phyloP scores from a whole-genome alignment of 2,797 vertebrate genomes.

The Sebastes dallii region DNA sequence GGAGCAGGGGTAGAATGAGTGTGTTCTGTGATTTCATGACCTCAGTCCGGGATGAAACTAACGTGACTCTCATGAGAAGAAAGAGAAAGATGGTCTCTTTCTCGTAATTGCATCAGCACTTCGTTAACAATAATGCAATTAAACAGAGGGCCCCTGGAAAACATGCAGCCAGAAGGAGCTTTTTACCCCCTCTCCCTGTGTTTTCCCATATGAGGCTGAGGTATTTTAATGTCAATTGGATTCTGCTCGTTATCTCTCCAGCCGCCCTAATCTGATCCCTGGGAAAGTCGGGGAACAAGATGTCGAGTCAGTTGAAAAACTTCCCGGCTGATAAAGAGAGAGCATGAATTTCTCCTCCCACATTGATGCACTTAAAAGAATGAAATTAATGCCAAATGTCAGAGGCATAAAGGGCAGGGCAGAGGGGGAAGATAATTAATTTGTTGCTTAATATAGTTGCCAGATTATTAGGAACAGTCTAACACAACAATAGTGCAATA shows the following conservation, averaged over 20 bases:
- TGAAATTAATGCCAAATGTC: conserved; percentile 8
- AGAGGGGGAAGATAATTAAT: neutral
- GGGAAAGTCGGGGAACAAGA: conserved; percentile 60
- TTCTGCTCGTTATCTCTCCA: conserved; percentile 61
- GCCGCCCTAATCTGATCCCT: conserved; percentile 58
- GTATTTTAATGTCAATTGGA: conserved; percentile 60
- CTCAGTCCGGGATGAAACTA: conserved; percentile 6
- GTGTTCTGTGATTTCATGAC: conserved; percentile 35
- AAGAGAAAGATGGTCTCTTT: conserved; percentile 62
- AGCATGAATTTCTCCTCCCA: conserved; percentile 9
- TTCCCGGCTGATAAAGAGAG: conserved; percentile 40
- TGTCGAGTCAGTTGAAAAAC: conserved; percentile 35
- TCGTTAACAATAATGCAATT: conserved; percentile 73
- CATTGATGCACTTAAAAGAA: conserved; percentile 12
- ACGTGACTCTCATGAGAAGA: conserved; percentile 44
- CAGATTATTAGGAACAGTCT: neutral
- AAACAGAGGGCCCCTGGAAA: conserved; percentile 44
- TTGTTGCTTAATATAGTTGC: neutral
- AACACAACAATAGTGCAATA: neutral
- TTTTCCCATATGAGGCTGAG: conserved; percentile 47
- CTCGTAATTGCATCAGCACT: conserved; percentile 76
- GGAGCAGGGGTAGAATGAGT: conserved; percentile 13
- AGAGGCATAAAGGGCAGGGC: neutral
- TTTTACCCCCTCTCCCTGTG: neutral
- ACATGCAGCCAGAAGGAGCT: conserved; percentile 24